phyloP scores from a whole-genome alignment of 2,797 vertebrate genomes.

The Lithobates sylvaticus region DNA sequence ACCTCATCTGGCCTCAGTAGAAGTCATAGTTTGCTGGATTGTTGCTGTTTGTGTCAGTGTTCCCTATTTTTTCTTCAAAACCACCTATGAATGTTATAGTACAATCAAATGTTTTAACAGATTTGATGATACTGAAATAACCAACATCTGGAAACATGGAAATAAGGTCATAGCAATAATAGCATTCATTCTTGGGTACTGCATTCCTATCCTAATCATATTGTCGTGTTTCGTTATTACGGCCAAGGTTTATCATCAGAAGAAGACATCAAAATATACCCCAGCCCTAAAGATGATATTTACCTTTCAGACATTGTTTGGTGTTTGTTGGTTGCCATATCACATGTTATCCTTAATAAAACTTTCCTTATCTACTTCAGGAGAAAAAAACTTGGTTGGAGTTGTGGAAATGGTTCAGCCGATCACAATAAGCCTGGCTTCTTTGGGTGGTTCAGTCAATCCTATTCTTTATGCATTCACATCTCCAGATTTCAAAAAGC shows the following conservation, averaged over 20 bases:
- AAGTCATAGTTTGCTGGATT: neutral
- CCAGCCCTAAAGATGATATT: neutral
- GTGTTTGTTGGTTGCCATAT: neutral
- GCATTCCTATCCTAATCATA: neutral
- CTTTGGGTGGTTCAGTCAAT: neutral
- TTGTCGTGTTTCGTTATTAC: neutral
- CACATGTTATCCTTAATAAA: neutral
- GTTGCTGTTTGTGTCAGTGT: neutral
- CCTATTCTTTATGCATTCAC: neutral
- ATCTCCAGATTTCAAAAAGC: neutral
- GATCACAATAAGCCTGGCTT: neutral
- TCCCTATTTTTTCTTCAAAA: neutral
- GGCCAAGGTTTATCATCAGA: neutral
- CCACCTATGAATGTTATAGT: neutral
- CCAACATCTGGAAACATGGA: neutral
- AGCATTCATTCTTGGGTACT: neutral
- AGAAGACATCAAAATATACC: neutral
- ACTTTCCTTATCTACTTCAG: neutral
- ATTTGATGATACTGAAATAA: neutral
- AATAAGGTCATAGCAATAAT: neutral
- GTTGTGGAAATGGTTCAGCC: neutral
- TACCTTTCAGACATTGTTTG: neutral
- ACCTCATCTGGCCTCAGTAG: neutral
- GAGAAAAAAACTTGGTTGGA: neutral
- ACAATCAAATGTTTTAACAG: neutral